These are phyloP conservation scores for Pteropus alecto DNA, from an alignment of 2,113 vertebrate species.

Conservation along the genomic window DNA sequence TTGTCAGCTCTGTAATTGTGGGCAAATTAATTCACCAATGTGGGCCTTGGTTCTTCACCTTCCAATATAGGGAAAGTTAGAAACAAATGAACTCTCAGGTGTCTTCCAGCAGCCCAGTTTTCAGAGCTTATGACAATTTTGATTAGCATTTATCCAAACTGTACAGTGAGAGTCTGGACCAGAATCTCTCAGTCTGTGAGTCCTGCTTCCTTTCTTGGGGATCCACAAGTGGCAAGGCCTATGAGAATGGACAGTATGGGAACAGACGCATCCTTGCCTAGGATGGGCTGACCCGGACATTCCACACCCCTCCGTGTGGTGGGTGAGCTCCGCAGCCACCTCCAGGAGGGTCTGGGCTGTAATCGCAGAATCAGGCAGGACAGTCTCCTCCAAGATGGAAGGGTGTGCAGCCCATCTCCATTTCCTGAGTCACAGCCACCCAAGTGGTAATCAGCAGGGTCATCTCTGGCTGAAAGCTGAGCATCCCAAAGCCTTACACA, in stretches of 20 bases:
- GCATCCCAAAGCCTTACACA: conserved; percentile 53
- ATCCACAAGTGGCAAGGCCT: not conserved
- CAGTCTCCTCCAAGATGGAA: not conserved
- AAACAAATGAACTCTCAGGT: not conserved
- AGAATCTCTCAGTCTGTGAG: no score
- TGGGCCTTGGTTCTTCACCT: not conserved
- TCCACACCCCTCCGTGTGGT: fast-evolving
- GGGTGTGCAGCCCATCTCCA: not conserved
- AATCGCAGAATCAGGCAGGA: not conserved
- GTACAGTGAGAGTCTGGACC: not conserved
- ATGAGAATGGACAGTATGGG: not conserved
- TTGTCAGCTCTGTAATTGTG: not conserved
- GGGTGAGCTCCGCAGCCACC: not conserved
- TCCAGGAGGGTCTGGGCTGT: not conserved
- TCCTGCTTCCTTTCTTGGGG: not conserved
- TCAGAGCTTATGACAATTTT: not conserved
- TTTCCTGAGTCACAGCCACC: conserved; percentile 41
- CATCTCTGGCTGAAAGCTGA: conserved; percentile 44
- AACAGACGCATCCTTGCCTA: not conserved
- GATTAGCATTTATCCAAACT: not conserved
- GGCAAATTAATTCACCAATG: not conserved
- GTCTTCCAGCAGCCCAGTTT: not conserved
- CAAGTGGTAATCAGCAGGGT: conserved; percentile 32
- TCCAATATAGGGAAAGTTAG: not conserved
- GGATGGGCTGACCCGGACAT: not conserved